Conservation (phyloP, 2,113 vertebrate genomes). For the Phalacrocorax brasilianus region DNA sequence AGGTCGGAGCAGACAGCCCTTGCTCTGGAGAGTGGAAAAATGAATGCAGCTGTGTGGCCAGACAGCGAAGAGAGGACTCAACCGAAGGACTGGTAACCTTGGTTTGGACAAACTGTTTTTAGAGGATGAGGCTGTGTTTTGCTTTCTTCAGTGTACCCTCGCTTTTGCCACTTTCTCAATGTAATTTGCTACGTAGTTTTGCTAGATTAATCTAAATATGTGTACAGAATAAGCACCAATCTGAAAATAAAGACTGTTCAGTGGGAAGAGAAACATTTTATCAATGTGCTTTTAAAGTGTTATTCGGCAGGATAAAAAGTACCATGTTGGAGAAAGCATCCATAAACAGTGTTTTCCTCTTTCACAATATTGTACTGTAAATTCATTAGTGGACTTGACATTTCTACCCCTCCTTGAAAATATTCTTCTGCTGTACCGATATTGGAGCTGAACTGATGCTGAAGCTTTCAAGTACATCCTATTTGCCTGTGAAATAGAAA, state of each 20-base stretch:
- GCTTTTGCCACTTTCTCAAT: not conserved
- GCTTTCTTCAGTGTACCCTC: not conserved
- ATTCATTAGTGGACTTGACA: not conserved
- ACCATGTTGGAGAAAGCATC: conserved; percentile 24
- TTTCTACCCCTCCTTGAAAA: conserved; percentile 43
- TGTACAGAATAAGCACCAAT: not conserved
- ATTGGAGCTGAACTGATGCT: conserved; percentile 35
- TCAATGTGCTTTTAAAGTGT: conserved; percentile 17
- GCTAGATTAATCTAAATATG: not conserved
- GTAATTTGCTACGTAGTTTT: not conserved
- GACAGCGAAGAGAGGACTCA: not conserved
- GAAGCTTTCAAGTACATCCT: conserved; percentile 44
- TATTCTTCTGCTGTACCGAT: conserved; percentile 13
- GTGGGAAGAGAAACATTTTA: conserved; percentile 9
- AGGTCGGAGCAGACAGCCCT: not conserved
- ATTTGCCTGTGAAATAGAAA: conserved; percentile 32
- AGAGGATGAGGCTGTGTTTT: not conserved
- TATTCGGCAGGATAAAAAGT: conserved; percentile 40
- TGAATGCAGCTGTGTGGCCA: not conserved
- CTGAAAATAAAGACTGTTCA: conserved; percentile 31
- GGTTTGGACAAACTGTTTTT: not conserved
- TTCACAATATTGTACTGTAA: conserved; percentile 36
- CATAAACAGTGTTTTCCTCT: conserved; percentile 23
- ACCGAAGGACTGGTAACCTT: not conserved
- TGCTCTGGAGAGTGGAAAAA: not conserved